Conservation (phyloP, 2,888 invertebrate genomes). For the Drosophila stalkeri region DNA sequence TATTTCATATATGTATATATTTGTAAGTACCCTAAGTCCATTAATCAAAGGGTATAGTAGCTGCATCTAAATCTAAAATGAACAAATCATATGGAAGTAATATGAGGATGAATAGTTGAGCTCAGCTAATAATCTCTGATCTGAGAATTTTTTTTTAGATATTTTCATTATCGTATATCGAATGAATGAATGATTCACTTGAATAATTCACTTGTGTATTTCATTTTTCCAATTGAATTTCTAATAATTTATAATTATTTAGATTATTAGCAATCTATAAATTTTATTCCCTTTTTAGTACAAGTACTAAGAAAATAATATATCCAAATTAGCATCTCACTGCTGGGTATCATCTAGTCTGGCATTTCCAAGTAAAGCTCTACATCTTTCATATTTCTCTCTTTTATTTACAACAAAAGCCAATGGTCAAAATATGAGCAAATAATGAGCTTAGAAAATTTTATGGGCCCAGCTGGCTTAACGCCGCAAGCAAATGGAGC, state of each 20-base stretch:
- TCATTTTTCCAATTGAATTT: neutral
- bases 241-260: too few species aligned
- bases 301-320: neutral
- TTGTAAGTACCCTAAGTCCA: neutral
- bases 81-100: neutral
- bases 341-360: slow-evolving; percentile 4
- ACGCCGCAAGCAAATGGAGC: slow-evolving; percentile 50
- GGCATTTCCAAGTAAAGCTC: neutral
- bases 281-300: neutral
- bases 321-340: neutral
- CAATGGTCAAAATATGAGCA: slow-evolving; percentile 67
- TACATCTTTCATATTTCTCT: slow-evolving; percentile 11
- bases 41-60: neutral
- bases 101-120: neutral
- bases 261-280: neutral
- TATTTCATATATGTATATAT: slow-evolving; percentile 17
- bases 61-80: neutral
- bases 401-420: slow-evolving; percentile 34
- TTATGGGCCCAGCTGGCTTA: slow-evolving; percentile 47
- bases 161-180: neutral
- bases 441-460: slow-evolving; percentile 79
- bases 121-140: neutral
- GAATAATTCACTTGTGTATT: neutral
- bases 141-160: neutral
- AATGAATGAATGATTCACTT: neutral